phyloP scores from a whole-genome alignment of 2,888 invertebrate genomes.

The Meliscaeva auricollis region DNA sequence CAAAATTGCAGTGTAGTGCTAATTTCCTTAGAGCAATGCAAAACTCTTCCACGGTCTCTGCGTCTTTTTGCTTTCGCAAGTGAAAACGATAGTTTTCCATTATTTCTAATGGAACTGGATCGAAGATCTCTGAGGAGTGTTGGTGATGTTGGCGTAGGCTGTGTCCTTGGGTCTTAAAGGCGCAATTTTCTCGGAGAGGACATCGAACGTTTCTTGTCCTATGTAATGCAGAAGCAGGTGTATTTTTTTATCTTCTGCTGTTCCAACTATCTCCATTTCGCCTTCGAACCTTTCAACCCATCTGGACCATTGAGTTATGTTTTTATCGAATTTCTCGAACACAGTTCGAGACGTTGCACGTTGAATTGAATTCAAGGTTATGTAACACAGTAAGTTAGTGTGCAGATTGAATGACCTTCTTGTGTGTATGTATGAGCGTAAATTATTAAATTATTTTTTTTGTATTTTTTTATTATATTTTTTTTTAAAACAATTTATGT shows the following conservation, averaged over 20 bases:
- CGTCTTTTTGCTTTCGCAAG: slow-evolving; percentile 70
- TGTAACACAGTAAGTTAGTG: not conserved
- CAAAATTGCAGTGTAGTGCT: slow-evolving; percentile 34
- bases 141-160: slow-evolving; percentile 9
- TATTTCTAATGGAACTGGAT: slow-evolving; percentile 77
- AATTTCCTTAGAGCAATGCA: slow-evolving; percentile 24
- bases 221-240: slow-evolving; percentile 28
- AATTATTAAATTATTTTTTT: not conserved
- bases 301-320: slow-evolving; percentile 36
- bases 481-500: not conserved
- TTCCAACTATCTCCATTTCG: slow-evolving; percentile 37
- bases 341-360: slow-evolving; percentile 12
- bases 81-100: slow-evolving; percentile 77
- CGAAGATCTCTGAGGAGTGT: slow-evolving; percentile 32
- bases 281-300: slow-evolving; percentile 35
- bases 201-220: slow-evolving; percentile 23
- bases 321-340: slow-evolving; percentile 24
- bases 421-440: not conserved
- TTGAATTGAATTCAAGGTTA: not conserved
- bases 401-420: slow-evolving; percentile 6
- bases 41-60: slow-evolving; percentile 43
- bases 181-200: slow-evolving; percentile 37
- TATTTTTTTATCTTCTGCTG: slow-evolving; percentile 16
- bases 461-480: not conserved
- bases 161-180: slow-evolving; percentile 13